Base-by-base conservation (phyloP, 2,113 vertebrate species). In the Mirounga angustirostris region DNA sequence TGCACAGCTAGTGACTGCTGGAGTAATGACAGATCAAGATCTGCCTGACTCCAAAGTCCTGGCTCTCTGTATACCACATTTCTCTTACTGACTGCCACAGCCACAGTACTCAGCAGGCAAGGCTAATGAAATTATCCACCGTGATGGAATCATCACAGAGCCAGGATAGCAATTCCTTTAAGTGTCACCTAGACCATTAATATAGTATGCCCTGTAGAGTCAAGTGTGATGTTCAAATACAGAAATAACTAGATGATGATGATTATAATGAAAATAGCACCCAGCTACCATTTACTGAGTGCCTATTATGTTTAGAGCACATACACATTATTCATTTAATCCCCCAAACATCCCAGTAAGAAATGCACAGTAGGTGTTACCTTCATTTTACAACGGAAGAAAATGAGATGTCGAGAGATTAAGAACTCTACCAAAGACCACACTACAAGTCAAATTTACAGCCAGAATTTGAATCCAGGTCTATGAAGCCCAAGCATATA, bases 111-210 rank as follows among this genome's bases (percentile, higher is more conserved):
- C 88, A 98, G 96, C 91, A 98, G 85, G 92, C 89, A 94, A 90
- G 43, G 80, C 74, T 98, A 98, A 97, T 96, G 97, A 97, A 98
- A 98, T 97, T 97, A 97, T 90, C 67, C 78, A 87, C 46, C 0
- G 1, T 88, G 92, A 96, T 94, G 90, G 92, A 92, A 95, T 95
- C 92, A 96, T 94, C 33, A 5, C 36, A 94, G 43, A 97, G 90
- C 80, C 87, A 97, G 40, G 87, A 92, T 82, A 92, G 94, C 96
- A 97, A 97, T 95, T 88, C 87, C 95, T 97, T 93, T 96, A 97
- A 96, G 84, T 95, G 69, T 94, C 93, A 97, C 97, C 96, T 97
- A 92, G 63, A 76, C 94, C 94, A 96, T 96, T 94, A 98, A 96
- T 96, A 97, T 9, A 94, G 84, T 78, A 94, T 92, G 88, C 74